These are phyloP conservation scores for Chlamydotis undulata DNA, from an alignment of 2,113 vertebrate genomes.

Conservation along the genomic window DNA sequence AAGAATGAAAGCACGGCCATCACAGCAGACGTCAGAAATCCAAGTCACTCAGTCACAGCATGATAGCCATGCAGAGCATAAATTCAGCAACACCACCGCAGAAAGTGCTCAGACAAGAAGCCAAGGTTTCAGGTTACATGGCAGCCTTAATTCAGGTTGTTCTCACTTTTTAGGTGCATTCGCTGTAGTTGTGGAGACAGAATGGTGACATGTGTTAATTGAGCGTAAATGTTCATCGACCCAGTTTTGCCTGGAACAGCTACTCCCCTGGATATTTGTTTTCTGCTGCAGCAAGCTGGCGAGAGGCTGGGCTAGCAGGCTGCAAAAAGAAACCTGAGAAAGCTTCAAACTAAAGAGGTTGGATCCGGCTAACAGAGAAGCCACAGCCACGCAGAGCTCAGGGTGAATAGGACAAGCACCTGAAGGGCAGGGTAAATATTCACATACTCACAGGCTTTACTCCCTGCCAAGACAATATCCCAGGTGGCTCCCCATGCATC, in stretches of 20 bases:
- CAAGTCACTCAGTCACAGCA: background rate
- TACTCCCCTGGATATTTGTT: background rate
- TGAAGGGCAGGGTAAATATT: background rate
- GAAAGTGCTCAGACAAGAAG: background rate
- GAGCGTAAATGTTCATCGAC: background rate
- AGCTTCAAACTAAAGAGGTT: background rate
- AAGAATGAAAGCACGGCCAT: background rate
- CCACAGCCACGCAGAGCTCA: background rate
- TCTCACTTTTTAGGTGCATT: slow-evolving; percentile 4
- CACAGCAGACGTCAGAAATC: background rate
- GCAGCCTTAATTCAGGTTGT: slow-evolving; percentile 12
- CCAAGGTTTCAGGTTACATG: background rate
- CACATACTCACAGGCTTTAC: background rate
- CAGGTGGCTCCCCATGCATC: background rate
- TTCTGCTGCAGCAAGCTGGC: background rate
- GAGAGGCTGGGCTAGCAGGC: background rate
- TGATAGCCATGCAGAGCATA: background rate
- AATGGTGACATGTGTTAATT: slow-evolving; percentile 17
- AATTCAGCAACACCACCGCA: background rate
- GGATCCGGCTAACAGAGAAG: background rate
- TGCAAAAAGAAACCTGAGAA: background rate
- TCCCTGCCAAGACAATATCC: background rate
- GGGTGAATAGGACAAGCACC: background rate
- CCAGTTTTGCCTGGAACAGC: background rate
- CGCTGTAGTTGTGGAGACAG: background rate